Evolutionary conservation across 2,113 vertebrate genomes (phyloP), one percentile per base, ranked within the genome.

Genomic region (Muntiacus muntjak): DNA sequence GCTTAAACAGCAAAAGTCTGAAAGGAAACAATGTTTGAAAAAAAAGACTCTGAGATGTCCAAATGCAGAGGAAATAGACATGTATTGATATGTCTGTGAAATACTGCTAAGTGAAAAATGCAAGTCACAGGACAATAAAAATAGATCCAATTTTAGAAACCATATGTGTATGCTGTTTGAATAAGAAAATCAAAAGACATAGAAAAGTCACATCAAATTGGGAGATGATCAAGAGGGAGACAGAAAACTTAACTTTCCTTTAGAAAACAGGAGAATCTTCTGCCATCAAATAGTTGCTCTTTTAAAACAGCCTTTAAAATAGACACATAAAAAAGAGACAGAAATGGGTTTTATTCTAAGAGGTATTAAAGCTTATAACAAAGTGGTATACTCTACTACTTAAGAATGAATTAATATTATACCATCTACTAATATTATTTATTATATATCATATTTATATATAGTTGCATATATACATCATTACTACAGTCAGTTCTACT

Each of bases 291-390:
- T 25, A 43, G 6, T 25, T 88, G 21, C 26, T 85, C 86, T 62
- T 94, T 96, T 78, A 25, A 96, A 92, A 58, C 64, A 89, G 54
- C 30, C 26, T 94, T 96, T 88, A 76, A 87, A 84, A 88, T 55
- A 55, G 57, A 57, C 21, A 92, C 25, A 54, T 52, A 12, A 54
- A 92, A 92, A 25, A 14, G 19, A 93, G 47, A 71, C 43, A 78
- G 55, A 95, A 89, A 93, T 30, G n/a, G 30, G 17, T 5, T 52
- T 94, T 79, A 8, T 74, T 23, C 17, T 90, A 64, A 91, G n/a
- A 86, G 30, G 9, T 10, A 88, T 86, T 78, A 94, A 91, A 90
- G 33, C 2, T 6, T 84, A 19, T 19, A 64, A 43, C n/a, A 62
- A 92, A 97, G 57, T 55, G 60, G 23, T 36, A 45, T 21, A 47